Percentiles rank a stretch among this genome's conserved stretches.
Conservation (phyloP, 2,113 vertebrate species). For the Terrapene triunguis region DNA sequence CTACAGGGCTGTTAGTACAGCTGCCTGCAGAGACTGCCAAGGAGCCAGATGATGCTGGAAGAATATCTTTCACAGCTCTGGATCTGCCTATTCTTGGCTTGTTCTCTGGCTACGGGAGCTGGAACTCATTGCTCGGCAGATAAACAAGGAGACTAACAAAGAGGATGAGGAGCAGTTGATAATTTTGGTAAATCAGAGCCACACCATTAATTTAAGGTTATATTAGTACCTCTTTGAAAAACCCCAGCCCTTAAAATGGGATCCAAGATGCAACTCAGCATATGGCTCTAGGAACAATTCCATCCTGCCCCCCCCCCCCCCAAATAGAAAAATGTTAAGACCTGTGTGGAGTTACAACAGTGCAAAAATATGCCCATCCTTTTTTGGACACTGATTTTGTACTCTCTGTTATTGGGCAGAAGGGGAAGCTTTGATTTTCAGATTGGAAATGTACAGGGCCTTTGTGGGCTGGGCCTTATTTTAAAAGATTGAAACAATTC, state of each 20-base stretch:
- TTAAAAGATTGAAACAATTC: conserved; percentile 74
- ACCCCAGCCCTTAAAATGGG: conserved; percentile 46
- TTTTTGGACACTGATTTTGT: conserved; percentile 53
- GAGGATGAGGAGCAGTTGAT: conserved; percentile 39
- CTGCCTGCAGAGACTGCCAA: conserved; percentile 61
- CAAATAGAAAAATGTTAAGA: conserved; percentile 14
- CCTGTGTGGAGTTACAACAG: conserved; percentile 46
- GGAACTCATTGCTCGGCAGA: conserved; percentile 65
- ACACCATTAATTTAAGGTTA: conserved; percentile 30
- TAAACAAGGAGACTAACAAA: conserved; percentile 66
- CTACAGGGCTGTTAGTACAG: conserved; percentile 48
- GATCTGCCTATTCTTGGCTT: conserved; percentile 61
- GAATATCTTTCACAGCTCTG: conserved; percentile 68
- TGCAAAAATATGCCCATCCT: conserved; percentile 35
- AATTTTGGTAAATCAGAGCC: conserved; percentile 21
- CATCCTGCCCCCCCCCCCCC: conserved; percentile 3
- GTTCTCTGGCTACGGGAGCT: conserved; percentile 32
- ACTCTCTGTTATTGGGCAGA: conserved; percentile 54
- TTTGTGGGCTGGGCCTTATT: conserved; percentile 72
- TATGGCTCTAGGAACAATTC: background rate
- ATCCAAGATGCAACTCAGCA: background rate
- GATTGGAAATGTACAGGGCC: conserved; percentile 60
- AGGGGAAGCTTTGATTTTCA: conserved; percentile 66
- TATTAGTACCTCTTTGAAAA: background rate
- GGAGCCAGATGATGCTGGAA: conserved; percentile 65